phyloP scores from a whole-genome alignment of 1,140 invertebrate species.

The Drosophila tropicalis region DNA sequence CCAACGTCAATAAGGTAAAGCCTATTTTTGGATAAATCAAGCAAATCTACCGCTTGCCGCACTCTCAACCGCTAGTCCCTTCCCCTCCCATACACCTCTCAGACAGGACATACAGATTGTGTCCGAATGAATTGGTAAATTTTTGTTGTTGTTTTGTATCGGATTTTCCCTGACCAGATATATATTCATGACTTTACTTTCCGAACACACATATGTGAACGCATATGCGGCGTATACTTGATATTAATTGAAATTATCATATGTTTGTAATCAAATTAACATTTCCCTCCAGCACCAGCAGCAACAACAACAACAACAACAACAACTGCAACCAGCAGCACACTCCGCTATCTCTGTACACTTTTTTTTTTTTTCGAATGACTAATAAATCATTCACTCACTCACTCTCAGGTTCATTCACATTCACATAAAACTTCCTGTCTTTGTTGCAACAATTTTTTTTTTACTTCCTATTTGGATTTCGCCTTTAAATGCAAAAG shows the following conservation, averaged over 20 bases:
- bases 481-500: conserved; percentile 43
- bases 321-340: conserved; percentile 11
- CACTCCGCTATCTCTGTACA: conserved; percentile 11
- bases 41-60: conserved; percentile 34
- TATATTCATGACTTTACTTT: conserved; percentile 18
- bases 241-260: conserved; percentile 51
- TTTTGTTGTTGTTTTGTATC: conserved; percentile 29
- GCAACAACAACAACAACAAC: conserved; percentile 9
- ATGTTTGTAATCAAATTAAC: conserved; percentile 47
- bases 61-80: too few species aligned
- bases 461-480: conserved; percentile 65
- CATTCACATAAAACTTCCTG: conserved; percentile 61
- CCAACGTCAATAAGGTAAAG: conserved; percentile 45
- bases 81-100: neutral
- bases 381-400: conserved; percentile 14
- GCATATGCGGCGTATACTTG: conserved; percentile 65
- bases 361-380: conserved; percentile 10
- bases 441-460: conserved; percentile 50
- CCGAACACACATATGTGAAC: conserved; percentile 11
- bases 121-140: conserved; percentile 69
- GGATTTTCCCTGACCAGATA: conserved; percentile 7
- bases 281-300: conserved; percentile 15
- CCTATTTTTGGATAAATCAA: conserved; percentile 73
- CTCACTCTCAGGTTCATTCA: conserved; percentile 47
- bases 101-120: conserved; percentile 5